These are phyloP conservation scores for Limanda limanda DNA, from an alignment of 2,113 vertebrate species.

Conservation along the genomic window DNA sequence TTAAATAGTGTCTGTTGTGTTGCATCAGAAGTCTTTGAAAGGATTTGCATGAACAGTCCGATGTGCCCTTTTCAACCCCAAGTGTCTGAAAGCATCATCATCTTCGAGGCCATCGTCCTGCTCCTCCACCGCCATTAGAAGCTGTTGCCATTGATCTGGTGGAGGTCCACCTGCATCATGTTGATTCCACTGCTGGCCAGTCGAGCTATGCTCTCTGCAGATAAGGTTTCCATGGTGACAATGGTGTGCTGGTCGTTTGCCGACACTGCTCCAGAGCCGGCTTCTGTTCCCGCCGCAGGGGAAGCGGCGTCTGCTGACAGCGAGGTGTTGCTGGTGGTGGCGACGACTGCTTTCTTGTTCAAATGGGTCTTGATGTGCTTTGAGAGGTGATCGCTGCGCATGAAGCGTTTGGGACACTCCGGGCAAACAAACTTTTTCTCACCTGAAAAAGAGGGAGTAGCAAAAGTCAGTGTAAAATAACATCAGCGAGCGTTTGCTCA, in stretches of 20 bases:
- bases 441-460: constrained; percentile 74
- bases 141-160: constrained; percentile 92
- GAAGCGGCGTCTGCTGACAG: constrained; percentile 74
- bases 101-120: constrained; percentile 16
- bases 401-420: constrained; percentile 96
- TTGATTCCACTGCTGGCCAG: constrained; percentile 92
- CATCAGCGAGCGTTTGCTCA: neutral
- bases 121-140: constrained; percentile 81
- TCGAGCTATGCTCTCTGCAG: constrained; percentile 91
- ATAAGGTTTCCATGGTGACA: constrained; percentile 93
- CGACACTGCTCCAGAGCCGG: constrained; percentile 39
- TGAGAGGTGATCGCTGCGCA: constrained; percentile 96
- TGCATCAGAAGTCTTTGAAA: constrained; percentile 37
- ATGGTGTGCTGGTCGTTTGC: constrained; percentile 81
- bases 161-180: constrained; percentile 96
- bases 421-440: constrained; percentile 94
- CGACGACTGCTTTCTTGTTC: constrained; percentile 87
- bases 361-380: constrained; percentile 96
- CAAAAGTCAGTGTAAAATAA: neutral
- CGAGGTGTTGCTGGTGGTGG: constrained; percentile 5
- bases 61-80: constrained; percentile 54
- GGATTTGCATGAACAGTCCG: constrained; percentile 28
- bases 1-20: constrained; percentile 38
- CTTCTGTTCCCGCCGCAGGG: constrained; percentile 72
- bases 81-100: constrained; percentile 50